Evolutionary conservation across 2,113 vertebrate species (phyloP).

Genomic region (Proterorhinus semilunaris): DNA sequence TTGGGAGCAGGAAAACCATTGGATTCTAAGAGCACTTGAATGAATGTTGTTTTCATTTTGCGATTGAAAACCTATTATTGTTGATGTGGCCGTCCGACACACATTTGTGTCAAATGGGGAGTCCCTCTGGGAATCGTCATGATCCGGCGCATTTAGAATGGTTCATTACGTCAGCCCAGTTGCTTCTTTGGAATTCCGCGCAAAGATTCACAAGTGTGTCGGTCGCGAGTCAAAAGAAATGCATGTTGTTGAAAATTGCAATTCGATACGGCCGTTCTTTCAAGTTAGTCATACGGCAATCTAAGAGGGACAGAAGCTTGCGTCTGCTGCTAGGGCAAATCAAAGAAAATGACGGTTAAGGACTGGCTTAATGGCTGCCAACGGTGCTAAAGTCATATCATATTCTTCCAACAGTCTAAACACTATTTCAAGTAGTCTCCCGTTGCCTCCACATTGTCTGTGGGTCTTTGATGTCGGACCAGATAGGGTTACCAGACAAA

Average conservation of each 20-base stretch:
- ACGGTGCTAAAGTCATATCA: not conserved
- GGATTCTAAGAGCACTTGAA: not conserved
- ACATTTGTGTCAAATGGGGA: conserved; percentile 2
- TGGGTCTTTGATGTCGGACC: conserved; percentile 12
- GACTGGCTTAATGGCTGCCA: not conserved
- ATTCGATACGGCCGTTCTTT: not conserved
- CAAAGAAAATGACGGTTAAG: conserved; percentile 14
- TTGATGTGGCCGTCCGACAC: not conserved
- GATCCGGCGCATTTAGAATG: conserved; percentile 3
- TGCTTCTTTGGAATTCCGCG: conserved; percentile 1
- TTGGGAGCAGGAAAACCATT: no score
- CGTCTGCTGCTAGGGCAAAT: conserved; percentile 31
- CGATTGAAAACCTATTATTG: not conserved
- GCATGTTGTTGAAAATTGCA: not conserved
- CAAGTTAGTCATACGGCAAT: not conserved
- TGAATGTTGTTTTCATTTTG: not conserved
- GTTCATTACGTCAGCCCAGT: conserved; percentile 5
- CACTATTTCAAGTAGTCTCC: not conserved
- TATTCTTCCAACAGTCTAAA: not conserved
- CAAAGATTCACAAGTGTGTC: not conserved
- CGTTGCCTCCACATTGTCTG: conserved; percentile 8
- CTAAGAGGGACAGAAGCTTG: not conserved
- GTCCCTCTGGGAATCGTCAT: not conserved
- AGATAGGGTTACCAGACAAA: conserved; percentile 18
- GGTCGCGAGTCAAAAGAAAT: not conserved